These are phyloP conservation scores for Dryococelus australis DNA, from an alignment of 2,888 invertebrate genomes.

Conservation along the genomic window DNA sequence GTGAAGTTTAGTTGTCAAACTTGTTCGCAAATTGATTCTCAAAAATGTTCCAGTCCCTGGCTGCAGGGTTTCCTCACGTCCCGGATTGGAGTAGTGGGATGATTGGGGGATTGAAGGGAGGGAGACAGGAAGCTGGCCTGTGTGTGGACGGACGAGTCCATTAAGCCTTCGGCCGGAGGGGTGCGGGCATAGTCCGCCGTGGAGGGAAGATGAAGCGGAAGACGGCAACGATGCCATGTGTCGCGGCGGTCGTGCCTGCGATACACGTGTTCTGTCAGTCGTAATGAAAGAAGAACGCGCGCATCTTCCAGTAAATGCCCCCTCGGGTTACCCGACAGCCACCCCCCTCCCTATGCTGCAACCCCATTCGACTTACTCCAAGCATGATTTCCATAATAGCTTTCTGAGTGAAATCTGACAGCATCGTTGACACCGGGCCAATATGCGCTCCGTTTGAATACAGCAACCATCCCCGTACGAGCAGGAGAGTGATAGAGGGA, in stretches of 20 bases:
- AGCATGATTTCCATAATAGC: conserved; percentile 48
- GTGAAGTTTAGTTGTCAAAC: no score
- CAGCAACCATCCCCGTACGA: background rate
- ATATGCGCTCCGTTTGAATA: conserved; percentile 16
- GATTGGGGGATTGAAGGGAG: no score
- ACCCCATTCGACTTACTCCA: no score
- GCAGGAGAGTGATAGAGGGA: background rate
- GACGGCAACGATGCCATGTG: background rate
- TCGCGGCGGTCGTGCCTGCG: background rate
- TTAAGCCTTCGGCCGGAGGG: background rate
- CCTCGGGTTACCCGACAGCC: background rate
- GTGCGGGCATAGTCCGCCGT: no score
- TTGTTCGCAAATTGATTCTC: no score
- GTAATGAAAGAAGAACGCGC: background rate
- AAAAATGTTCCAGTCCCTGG: no score
- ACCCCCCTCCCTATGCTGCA: background rate
- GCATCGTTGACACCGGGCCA: conserved; percentile 20
- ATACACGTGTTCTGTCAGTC: background rate
- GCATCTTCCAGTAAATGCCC: background rate
- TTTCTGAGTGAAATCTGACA: conserved; percentile 49
- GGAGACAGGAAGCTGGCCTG: no score
- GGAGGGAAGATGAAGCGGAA: background rate
- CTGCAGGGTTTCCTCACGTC: no score
- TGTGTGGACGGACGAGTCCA: background rate
- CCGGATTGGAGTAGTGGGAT: no score